Evolutionary conservation across 2,797 vertebrate genomes (phyloP).

Genomic region (Crenichthys baileyi): DNA sequence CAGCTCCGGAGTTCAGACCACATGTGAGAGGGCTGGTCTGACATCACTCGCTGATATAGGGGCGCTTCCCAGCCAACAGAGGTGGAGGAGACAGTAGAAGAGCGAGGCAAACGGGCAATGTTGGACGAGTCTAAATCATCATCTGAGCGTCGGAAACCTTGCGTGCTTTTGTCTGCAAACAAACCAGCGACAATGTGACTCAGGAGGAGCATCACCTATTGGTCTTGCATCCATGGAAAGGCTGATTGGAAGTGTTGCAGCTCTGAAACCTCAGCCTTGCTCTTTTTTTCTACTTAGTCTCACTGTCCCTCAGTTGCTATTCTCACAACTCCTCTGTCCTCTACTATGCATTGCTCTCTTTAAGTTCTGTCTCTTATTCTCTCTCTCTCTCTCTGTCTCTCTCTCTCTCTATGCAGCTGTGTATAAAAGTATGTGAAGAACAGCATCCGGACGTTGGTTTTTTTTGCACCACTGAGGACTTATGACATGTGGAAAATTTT

Average conservation of each 20-base stretch:
- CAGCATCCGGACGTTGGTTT: conserved; percentile 68
- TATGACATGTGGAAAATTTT: conserved; percentile 52
- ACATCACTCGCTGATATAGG: conserved; percentile 63
- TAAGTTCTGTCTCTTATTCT: neutral
- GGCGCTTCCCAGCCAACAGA: conserved; percentile 28
- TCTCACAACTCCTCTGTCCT: conserved; percentile 42
- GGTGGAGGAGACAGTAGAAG: conserved; percentile 22
- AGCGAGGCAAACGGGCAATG: conserved; percentile 1
- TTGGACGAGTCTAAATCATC: conserved; percentile 8
- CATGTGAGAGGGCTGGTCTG: conserved; percentile 46
- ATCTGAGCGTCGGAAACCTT: conserved; percentile 8
- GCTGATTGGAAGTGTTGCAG: conserved; percentile 46
- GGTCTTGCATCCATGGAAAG: conserved; percentile 36
- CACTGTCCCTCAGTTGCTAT: conserved; percentile 43
- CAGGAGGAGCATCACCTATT: conserved; percentile 53
- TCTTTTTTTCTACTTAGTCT: conserved; percentile 43
- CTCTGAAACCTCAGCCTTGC: conserved; percentile 15
- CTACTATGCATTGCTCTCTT: conserved; percentile 29
- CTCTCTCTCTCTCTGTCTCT: neutral
- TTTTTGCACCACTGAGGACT: conserved; percentile 50
- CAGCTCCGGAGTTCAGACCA: conserved; percentile 35
- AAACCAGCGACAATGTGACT: conserved; percentile 14
- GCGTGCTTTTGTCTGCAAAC: conserved; percentile 21
- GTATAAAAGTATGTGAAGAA: conserved; percentile 50
- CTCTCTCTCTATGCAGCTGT: conserved; percentile 28